Evolutionary conservation across 2,888 invertebrate genomes (phyloP), one percentile per base, ranked within the genome.

Genomic region (Drosophila sordidula): DNA sequence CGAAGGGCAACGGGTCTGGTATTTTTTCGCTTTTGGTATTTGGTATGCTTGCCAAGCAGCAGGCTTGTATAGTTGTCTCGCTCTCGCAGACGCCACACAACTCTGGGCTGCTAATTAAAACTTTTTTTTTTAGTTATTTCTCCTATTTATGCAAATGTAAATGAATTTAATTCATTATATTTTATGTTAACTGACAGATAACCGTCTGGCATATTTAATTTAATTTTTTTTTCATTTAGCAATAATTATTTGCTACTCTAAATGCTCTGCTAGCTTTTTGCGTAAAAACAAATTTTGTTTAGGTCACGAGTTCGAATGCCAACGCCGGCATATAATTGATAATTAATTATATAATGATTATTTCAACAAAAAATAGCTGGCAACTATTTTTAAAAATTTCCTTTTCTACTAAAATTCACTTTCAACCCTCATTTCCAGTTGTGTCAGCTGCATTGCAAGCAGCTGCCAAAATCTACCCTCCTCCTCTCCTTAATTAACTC

Each of bases 231-330:
- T 16, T 8, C 26, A 2, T n/a, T 51, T 26, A 2, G 16, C 2
- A 4, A 16, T 5, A 16, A 5, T 8, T 16, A n/a, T 11, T 8
- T 25, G 3, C 3, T 16, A 2, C 5, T 6, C 34, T 2, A 6
- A 3, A 4, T 8, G 14, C 3, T 18, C 18, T 18, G 18, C 3
- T 9, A 5, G 2, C 6, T n/a, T 18, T 4, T 18, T 4, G 8
- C n/a, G 4, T 4, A 5, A 11, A 8, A 14, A 6, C 2, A 2
- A 4, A 14, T 3, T 41, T 26, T 47, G 32, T 1, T 3, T 9
- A 29, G n/a, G 61, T 36, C 18, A 29, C 50, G 14, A 14, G 62
- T 50, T 63, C 62, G 9, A 63, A 62, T 36, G 14, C 36, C 36
- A 36, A 0, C 8, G 14, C 47, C 12, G 29, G 3, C 9, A 11